Base-by-base conservation (phyloP, 1,140 invertebrate species). In the Leptoteleia sp. region DNA sequence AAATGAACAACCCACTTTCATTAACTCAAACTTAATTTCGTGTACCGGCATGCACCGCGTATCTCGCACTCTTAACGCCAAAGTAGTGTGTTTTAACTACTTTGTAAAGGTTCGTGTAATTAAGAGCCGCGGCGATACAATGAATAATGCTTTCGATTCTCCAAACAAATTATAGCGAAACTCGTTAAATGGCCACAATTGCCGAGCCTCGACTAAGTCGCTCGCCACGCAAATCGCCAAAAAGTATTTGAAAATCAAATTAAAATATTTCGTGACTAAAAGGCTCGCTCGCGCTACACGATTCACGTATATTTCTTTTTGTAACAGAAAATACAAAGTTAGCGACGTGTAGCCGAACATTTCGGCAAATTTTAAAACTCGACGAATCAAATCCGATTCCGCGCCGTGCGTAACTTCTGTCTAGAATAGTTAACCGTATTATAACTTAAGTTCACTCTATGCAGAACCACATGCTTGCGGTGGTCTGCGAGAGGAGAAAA, bases 381-480 rank as follows among this genome's bases (percentile, higher is more conserved):
- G 17, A 48, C 35, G 57, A 73, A 68, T 73, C 62, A 73, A 73
- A 73, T 79, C 64, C 70, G 57, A 70, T 70, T 72, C 9, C 27
- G 35, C 55, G 31, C 42, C 16, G 33, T 61, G 31, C 70, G 70
- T 61, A 79, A 79, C 71, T 79, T 75, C 59, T 75, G 71, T 42
- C 71, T 75, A 52, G 59, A 79, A 70, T 79, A 75, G 70, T 75
- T 79, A 79, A 70, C 70, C 77, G 77, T 79, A 79, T 79, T 79
- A 75, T 75, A 79, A 75, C 77, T 79, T 75, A 71, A 80, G 77
- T 79, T 75, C 68, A 79, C 64, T 79, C 59, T 47, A 71, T 71
- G 71, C 67, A 71, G 67, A 64, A 67, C 71, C 77, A 80, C 71
- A 80, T 80, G 71, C 71, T 76, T 80, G 71, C 61, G 65, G 77